A percentile compares a stretch with the other conserved stretches of the same genome.
Conservation (phyloP, 2,113 vertebrate genomes). For the Lethenteron camtschaticum region DNA sequence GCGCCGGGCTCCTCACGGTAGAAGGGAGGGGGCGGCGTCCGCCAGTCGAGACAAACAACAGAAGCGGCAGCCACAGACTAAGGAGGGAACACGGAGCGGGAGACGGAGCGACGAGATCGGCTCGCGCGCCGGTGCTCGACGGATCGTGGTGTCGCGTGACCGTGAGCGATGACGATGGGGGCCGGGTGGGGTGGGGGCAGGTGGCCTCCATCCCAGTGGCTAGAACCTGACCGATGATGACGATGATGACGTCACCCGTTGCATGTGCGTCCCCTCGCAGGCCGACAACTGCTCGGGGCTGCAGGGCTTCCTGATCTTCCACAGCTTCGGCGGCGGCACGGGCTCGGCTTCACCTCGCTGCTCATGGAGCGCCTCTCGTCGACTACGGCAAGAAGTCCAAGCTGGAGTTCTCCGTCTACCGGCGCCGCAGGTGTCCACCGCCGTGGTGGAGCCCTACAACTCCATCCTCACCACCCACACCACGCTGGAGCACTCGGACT, state of each 20-base stretch:
- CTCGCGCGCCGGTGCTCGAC: too few species aligned
- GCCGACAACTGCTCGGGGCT: constrained; percentile 8
- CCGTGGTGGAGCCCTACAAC: constrained; percentile 19
- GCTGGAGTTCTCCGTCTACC: constrained; percentile 16
- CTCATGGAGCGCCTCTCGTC: constrained; percentile 19
- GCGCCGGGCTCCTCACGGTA: too few species aligned
- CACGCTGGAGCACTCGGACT: constrained; percentile 18
- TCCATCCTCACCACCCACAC: constrained; percentile 17
- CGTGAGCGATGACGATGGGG: too few species aligned
- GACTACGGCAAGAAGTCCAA: constrained; percentile 24
- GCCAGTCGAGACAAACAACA: too few species aligned
- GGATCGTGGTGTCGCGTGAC: too few species aligned
- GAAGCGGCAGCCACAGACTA: too few species aligned
- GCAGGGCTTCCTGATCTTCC: constrained; percentile 9
- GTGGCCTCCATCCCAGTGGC: too few species aligned
- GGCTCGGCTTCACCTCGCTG: constrained; percentile 19
- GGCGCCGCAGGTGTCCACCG: constrained; percentile 15
- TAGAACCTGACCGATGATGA: too few species aligned
- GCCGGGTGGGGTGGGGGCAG: too few species aligned
- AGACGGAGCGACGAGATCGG: too few species aligned
- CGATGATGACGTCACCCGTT: background rate
- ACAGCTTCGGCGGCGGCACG: constrained; percentile 8
- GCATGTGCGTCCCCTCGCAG: background rate
- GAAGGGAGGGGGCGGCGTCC: too few species aligned
- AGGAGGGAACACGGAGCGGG: too few species aligned